A percentile compares a stretch with the other conserved stretches of the same genome.
Conservation (phyloP, 2,888 invertebrate species). For the Pristionchus japonicus region DNA sequence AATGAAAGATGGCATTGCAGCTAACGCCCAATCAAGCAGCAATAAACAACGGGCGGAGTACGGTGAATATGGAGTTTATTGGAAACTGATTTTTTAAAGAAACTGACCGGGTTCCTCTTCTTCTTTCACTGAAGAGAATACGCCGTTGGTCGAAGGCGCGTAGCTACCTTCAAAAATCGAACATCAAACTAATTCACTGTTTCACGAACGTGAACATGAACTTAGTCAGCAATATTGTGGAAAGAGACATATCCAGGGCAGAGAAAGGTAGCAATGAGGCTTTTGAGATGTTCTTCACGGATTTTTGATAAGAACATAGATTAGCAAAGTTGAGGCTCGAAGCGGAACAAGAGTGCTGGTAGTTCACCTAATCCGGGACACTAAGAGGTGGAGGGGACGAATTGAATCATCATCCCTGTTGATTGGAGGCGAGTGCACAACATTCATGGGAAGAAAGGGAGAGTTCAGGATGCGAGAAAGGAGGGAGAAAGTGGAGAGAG, state of each 20-base stretch:
- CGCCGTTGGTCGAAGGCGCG: not conserved
- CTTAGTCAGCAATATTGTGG: too few species aligned
- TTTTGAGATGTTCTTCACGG: too few species aligned
- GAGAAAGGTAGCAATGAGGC: too few species aligned
- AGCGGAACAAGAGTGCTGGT: not conserved
- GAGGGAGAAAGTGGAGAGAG: not conserved
- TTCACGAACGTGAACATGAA: too few species aligned
- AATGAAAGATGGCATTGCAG: slow-evolving; percentile 33
- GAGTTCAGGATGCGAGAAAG: not conserved
- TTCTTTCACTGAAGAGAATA: not conserved
- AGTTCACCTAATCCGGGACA: not conserved
- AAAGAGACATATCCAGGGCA: too few species aligned
- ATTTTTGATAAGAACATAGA: too few species aligned
- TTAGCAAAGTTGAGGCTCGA: too few species aligned
- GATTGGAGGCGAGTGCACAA: slow-evolving; percentile 10
- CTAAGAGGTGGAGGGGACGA: not conserved
- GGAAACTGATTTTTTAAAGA: not conserved
- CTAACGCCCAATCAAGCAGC: slow-evolving; percentile 36
- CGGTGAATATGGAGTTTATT: not conserved
- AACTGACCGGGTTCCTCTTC: slow-evolving; percentile 7
- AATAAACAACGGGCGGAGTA: slow-evolving; percentile 11
- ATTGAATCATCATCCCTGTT: slow-evolving; percentile 1
- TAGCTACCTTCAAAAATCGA: slow-evolving; percentile 4
- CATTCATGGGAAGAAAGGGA: slow-evolving; percentile 29
- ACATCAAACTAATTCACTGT: too few species aligned